Evolutionary conservation across 2,113 vertebrate species (phyloP).

Genomic region (Passer domesticus): DNA sequence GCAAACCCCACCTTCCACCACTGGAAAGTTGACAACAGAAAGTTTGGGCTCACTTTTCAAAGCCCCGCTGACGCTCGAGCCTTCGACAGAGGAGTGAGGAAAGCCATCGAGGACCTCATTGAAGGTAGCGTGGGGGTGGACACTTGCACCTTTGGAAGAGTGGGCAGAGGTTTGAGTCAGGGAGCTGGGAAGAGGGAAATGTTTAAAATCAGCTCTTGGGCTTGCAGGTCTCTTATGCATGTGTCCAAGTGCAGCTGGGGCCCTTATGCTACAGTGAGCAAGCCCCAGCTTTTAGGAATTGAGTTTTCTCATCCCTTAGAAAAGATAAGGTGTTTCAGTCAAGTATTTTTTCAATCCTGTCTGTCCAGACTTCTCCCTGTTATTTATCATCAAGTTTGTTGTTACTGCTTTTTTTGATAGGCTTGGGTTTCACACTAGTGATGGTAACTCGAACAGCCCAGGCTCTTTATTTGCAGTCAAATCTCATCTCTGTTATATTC

Average conservation of each 20-base stretch:
- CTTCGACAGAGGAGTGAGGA: slow-evolving; percentile 96
- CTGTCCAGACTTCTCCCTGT: background rate
- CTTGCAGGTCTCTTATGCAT: fast-evolving
- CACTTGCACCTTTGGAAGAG: background rate
- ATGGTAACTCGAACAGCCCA: background rate
- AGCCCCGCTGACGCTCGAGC: slow-evolving; percentile 96
- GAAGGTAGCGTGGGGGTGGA: slow-evolving; percentile 82
- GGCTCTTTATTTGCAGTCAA: background rate
- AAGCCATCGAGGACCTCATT: slow-evolving; percentile 96
- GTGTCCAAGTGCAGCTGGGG: background rate
- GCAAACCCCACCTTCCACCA: slow-evolving; percentile 99
- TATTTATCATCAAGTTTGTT: background rate
- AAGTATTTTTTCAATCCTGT: background rate
- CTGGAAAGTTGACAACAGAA: slow-evolving; percentile 95
- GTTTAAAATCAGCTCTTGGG: background rate
- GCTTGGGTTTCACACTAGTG: background rate
- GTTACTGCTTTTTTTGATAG: background rate
- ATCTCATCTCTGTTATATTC: background rate
- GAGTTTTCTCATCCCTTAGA: background rate
- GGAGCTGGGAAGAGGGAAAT: background rate
- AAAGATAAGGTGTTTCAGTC: background rate
- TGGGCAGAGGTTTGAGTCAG: background rate
- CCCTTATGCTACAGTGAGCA: background rate
- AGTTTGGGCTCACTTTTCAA: slow-evolving; percentile 95
- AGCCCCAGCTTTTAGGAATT: background rate